Percentiles rank a stretch among this genome's conserved stretches.
Evolutionary conservation across 2,797 vertebrate species (phyloP).

Genomic region (Parambassis ranga): DNA sequence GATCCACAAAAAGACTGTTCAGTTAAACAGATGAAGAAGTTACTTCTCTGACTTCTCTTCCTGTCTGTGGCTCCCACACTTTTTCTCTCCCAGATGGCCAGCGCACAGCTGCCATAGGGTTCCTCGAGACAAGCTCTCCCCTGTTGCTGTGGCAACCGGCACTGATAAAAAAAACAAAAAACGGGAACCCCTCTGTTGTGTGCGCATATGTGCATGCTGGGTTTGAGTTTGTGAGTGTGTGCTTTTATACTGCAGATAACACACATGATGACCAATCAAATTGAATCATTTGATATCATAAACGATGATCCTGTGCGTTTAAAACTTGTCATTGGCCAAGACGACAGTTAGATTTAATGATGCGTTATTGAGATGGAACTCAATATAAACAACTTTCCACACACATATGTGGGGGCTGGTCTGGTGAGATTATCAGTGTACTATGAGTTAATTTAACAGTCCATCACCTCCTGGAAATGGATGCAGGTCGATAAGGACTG

Average conservation of each 20-base stretch:
- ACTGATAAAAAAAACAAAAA: conserved; percentile 29
- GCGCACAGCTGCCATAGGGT: conserved; percentile 31
- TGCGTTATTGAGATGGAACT: not conserved
- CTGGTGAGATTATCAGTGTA: not conserved
- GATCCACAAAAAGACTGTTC: not conserved
- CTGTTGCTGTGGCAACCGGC: conserved; percentile 60
- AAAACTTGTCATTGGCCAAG: not conserved
- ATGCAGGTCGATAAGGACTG: conserved; percentile 11
- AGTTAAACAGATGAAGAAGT: not conserved
- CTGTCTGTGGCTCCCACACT: conserved; percentile 6
- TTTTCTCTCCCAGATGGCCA: conserved; percentile 7
- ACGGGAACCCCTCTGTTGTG: not conserved
- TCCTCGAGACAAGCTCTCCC: conserved; percentile 36
- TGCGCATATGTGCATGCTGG: not conserved
- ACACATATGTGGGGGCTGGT: not conserved
- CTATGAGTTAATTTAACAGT: conserved; percentile 9
- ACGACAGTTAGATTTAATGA: not conserved
- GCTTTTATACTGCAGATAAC: not conserved
- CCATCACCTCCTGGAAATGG: conserved; percentile 20
- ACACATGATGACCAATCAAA: not conserved
- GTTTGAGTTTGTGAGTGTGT: not conserved
- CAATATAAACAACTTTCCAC: not conserved
- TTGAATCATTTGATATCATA: not conserved
- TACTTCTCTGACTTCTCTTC: conserved; percentile 7
- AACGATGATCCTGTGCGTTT: not conserved